phyloP scores from a whole-genome alignment of 2,888 invertebrate species.

The Leptopilina myrica region DNA sequence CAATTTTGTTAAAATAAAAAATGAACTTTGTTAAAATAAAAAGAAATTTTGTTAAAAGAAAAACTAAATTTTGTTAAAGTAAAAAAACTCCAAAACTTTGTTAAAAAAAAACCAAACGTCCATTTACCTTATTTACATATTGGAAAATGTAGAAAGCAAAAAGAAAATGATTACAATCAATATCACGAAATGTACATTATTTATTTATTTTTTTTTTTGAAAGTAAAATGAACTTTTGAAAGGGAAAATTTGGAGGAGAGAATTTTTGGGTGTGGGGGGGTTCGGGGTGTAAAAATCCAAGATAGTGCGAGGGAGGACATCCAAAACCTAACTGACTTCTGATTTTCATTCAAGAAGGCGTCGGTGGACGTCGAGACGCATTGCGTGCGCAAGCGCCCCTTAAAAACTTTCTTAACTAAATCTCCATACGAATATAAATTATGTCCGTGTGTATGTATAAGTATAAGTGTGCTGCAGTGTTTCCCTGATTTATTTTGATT shows the following conservation, averaged over 20 bases:
- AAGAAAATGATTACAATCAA: neutral
- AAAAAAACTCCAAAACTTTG: neutral
- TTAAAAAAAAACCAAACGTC: neutral
- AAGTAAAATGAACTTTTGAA: too few relatives aligned
- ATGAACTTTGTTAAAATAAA: too few relatives aligned
- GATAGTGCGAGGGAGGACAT: slow-evolving; percentile 65
- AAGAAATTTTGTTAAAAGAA: too few relatives aligned
- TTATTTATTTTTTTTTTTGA: too few relatives aligned
- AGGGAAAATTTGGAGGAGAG: neutral
- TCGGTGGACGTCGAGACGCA: slow-evolving; percentile 66
- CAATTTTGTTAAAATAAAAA: too few relatives aligned
- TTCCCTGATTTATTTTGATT: slow-evolving; percentile 67
- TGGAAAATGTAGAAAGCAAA: neutral
- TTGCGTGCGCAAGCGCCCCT: slow-evolving; percentile 65
- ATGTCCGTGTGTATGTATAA: too few relatives aligned
- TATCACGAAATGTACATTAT: slow-evolving; percentile 10
- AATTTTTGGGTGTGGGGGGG: neutral
- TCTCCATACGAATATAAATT: neutral
- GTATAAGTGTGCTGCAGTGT: neutral
- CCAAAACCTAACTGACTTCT: slow-evolving; percentile 68
- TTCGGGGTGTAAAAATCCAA: slow-evolving; percentile 52
- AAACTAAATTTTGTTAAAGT: too few relatives aligned
- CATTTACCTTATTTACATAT: neutral
- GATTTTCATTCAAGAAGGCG: slow-evolving; percentile 71
- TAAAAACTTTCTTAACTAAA: slow-evolving; percentile 39